Evolutionary conservation across 2,888 invertebrate genomes (phyloP).

Genomic region (Zaprionus lineosus): DNA sequence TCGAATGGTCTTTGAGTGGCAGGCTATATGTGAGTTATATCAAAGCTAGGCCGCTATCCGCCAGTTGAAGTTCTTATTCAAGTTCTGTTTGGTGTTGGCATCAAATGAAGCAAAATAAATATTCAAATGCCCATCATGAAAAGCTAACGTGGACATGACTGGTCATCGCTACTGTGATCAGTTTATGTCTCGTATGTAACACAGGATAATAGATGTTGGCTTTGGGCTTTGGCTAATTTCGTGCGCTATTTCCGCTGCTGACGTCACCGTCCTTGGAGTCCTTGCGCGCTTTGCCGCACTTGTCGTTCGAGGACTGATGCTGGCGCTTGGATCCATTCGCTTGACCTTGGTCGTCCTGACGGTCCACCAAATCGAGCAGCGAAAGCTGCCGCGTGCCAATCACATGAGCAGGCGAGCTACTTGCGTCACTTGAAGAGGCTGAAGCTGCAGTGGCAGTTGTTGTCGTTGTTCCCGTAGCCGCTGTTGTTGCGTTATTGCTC

Average conservation of each 20-base stretch:
- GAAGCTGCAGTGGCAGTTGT: not conserved
- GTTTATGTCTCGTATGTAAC: too few relatives aligned
- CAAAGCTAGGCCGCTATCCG: too few relatives aligned
- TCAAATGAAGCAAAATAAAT: too few relatives aligned
- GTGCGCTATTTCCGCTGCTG: conserved; percentile 20
- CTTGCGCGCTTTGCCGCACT: conserved; percentile 53
- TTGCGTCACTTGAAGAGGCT: not conserved
- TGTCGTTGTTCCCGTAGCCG: conserved; percentile 4
- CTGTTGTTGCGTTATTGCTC: conserved; percentile 10
- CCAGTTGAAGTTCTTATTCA: too few relatives aligned
- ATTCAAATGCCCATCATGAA: too few relatives aligned
- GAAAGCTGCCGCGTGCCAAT: conserved; percentile 66
- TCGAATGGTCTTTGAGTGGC: too few relatives aligned
- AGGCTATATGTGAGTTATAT: too few relatives aligned
- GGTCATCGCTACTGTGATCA: too few relatives aligned
- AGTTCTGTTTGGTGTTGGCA: too few relatives aligned
- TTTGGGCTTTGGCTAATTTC: not conserved
- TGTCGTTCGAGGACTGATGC: conserved; percentile 31
- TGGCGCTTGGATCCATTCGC: conserved; percentile 44
- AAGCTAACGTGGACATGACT: too few relatives aligned
- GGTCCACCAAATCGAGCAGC: conserved; percentile 81
- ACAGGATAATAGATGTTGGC: not conserved
- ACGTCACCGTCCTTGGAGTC: conserved; percentile 48
- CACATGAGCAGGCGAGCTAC: not conserved
- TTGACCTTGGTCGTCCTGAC: conserved; percentile 72